Evolutionary conservation across 2,888 invertebrate genomes (phyloP).

Genomic region (Caenorhabditis drosophilae): DNA sequence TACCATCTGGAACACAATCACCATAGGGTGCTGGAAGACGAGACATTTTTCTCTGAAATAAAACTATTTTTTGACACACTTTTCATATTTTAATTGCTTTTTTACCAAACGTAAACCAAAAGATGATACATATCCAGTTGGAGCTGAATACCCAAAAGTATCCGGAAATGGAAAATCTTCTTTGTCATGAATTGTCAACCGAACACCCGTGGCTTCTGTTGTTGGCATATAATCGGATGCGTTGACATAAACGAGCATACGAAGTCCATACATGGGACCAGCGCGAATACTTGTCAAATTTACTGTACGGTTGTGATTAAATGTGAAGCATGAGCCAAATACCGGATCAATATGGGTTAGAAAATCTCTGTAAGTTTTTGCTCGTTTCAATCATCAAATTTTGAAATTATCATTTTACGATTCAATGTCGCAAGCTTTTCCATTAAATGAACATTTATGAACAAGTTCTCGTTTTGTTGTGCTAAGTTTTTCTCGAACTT

Average conservation of each 20-base stretch:
- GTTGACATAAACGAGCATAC: constrained; percentile 65
- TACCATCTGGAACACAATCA: constrained; percentile 63
- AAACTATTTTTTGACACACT: not conserved
- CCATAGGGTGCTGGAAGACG: constrained; percentile 65
- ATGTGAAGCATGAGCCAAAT: constrained; percentile 64
- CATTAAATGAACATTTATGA: constrained; percentile 68
- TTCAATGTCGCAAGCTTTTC: constrained; percentile 67
- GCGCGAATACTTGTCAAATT: constrained; percentile 61
- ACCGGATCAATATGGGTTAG: constrained; percentile 61
- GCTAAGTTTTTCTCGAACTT: constrained; percentile 56
- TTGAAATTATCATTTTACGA: constrained; percentile 37
- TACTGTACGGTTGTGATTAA: constrained; percentile 58
- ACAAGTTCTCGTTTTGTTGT: constrained; percentile 66
- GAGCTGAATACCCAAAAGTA: constrained; percentile 63
- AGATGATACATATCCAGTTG: constrained; percentile 64
- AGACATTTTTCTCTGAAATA: constrained; percentile 52
- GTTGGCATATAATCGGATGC: constrained; percentile 66
- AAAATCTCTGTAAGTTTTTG: constrained; percentile 54
- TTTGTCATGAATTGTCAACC: constrained; percentile 65
- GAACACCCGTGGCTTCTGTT: constrained; percentile 65
- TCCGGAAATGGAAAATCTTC: constrained; percentile 67
- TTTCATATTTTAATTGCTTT: not conserved
- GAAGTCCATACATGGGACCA: constrained; percentile 67
- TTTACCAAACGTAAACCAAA: constrained; percentile 60
- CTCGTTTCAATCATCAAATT: not conserved